Conservation (phyloP, 2,113 vertebrate genomes). For the Indicator indicator region DNA sequence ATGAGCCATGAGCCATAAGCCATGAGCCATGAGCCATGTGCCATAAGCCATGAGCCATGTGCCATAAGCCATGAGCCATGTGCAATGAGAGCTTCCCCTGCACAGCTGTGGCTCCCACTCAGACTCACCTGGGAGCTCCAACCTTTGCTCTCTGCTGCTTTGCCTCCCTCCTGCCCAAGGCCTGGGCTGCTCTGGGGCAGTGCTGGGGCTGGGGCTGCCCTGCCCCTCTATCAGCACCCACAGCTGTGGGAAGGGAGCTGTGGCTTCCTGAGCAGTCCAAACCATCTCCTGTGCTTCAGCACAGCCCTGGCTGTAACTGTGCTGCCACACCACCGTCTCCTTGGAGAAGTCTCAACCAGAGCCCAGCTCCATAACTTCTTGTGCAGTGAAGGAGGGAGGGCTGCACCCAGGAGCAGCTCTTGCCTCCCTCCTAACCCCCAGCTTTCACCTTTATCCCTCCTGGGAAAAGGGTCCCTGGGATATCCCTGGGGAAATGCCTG, state of each 20-base stretch:
- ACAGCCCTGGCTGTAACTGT: fast-evolving
- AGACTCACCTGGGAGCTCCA: neutral
- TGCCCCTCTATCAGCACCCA: neutral
- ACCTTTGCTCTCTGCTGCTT: neutral
- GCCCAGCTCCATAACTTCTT: neutral
- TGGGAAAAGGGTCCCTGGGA: neutral
- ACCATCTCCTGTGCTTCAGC: neutral
- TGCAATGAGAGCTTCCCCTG: neutral
- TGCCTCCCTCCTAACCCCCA: too few species aligned
- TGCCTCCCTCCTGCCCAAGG: neutral
- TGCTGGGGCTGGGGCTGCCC: fast-evolving
- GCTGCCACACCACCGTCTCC: neutral
- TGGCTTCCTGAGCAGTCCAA: constrained; percentile 25
- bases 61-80: too few species aligned
- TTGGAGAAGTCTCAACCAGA: neutral
- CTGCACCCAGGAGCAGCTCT: neutral
- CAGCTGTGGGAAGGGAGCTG: neutral
- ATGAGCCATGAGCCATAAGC: too few species aligned
- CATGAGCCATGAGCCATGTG: too few species aligned
- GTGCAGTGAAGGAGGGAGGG: too few species aligned
- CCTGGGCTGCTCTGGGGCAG: neutral
- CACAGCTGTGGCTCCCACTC: neutral
- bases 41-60: neutral
- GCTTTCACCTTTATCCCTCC: neutral
- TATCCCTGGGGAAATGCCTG: neutral